Evolutionary conservation across 2,113 vertebrate genomes (phyloP).

Genomic region (Pluvialis apricaria): DNA sequence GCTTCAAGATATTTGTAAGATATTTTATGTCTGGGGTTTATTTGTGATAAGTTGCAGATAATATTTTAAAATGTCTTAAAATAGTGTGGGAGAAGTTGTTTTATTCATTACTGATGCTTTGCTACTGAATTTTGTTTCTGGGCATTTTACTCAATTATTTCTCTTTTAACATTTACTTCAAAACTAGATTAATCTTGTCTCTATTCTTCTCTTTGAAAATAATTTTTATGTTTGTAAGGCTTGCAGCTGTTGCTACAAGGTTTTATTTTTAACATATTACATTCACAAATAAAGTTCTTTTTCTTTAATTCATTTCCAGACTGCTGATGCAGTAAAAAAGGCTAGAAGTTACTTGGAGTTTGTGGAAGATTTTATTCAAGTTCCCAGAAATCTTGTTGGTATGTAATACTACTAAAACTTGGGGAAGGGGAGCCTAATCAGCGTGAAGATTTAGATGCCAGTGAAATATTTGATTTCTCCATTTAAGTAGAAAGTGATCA

Average conservation of each 20-base stretch:
- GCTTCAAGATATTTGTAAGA: neutral
- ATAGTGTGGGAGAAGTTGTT: neutral
- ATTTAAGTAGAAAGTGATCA: neutral
- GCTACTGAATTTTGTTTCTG: neutral
- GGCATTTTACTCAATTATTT: neutral
- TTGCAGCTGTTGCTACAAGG: neutral
- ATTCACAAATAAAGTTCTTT: neutral
- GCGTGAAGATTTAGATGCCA: neutral
- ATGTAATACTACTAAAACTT: constrained; percentile 65
- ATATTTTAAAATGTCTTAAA: neutral
- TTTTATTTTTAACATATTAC: neutral
- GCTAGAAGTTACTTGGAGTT: constrained; percentile 85
- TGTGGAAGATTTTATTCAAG: constrained; percentile 85
- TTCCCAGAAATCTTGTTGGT: constrained; percentile 85
- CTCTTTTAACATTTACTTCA: neutral
- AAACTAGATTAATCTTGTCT: neutral
- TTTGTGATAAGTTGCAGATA: neutral
- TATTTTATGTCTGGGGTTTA: neutral
- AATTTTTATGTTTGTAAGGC: neutral
- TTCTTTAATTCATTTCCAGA: constrained; percentile 60
- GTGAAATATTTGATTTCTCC: neutral
- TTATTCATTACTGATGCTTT: neutral
- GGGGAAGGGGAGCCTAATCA: neutral
- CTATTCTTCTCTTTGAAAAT: neutral
- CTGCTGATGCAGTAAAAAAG: constrained; percentile 83